These are phyloP conservation scores for Venustaconcha ellipsiformis DNA, from an alignment of 1,140 invertebrate species.

Conservation along the genomic window DNA sequence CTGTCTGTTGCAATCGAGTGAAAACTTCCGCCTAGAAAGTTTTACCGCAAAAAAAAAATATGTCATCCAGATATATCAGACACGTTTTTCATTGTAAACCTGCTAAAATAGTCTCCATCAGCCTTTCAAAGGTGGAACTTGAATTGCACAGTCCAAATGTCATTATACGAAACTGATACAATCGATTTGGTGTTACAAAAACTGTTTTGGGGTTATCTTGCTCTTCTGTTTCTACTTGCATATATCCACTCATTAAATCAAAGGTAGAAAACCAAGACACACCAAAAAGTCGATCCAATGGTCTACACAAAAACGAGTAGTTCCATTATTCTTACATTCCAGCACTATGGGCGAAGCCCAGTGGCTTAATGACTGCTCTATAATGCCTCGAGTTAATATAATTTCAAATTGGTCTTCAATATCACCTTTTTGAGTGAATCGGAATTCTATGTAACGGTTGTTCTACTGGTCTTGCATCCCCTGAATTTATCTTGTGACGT, in stretches of 20 bases:
- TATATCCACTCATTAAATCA: constrained; percentile 52
- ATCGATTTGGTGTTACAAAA: constrained; percentile 15
- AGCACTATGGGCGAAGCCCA: neutral
- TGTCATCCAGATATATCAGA: constrained; percentile 24
- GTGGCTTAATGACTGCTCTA: neutral
- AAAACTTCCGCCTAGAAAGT: constrained; percentile 18
- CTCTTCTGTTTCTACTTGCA: constrained; percentile 45
- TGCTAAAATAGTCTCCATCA: constrained; percentile 23
- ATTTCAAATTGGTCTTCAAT: neutral
- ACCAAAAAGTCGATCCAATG: constrained; percentile 40
- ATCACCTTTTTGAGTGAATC: neutral
- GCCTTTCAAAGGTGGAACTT: constrained; percentile 4
- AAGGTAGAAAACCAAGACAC: too few relatives aligned
- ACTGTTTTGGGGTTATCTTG: constrained; percentile 17
- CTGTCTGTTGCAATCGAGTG: constrained; percentile 8
- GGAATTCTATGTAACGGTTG: constrained; percentile 6
- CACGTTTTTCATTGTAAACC: constrained; percentile 21
- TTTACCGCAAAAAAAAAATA: constrained; percentile 21
- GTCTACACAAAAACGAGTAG: neutral
- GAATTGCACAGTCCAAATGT: constrained; percentile 30
- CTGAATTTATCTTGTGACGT: neutral
- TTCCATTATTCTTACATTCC: neutral
- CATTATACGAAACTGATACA: constrained; percentile 25
- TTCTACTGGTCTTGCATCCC: constrained; percentile 5
- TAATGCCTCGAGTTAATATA: too few relatives aligned